Percentiles rank a stretch among this genome's conserved stretches.
phyloP scores from a whole-genome alignment of 2,113 vertebrate species.

The Poeciliopsis retropinna region DNA sequence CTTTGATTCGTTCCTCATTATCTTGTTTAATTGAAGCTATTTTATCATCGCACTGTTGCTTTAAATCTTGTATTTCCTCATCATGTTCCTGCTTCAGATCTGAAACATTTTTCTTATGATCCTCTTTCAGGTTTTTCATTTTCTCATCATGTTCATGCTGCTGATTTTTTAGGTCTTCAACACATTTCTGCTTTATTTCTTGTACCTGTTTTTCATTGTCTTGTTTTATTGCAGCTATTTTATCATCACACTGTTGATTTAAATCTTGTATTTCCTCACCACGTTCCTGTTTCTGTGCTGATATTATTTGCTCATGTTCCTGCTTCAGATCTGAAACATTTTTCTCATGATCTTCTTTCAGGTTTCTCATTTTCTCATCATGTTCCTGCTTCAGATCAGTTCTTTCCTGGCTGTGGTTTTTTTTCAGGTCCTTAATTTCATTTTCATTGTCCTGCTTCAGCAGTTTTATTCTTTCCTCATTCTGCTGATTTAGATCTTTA shows the following conservation, averaged over 20 bases:
- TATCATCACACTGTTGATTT: neutral
- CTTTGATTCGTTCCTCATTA: too few relatives aligned
- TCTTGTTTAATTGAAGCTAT: neutral
- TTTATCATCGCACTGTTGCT: too few relatives aligned
- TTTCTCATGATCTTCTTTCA: neutral
- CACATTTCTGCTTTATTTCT: too few relatives aligned
- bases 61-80: neutral
- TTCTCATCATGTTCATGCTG: neutral
- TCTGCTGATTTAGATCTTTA: too few relatives aligned
- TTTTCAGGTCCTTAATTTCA: too few relatives aligned
- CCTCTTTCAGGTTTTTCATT: neutral
- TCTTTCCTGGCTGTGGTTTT: too few relatives aligned
- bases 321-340: neutral
- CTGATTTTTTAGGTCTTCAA: neutral
- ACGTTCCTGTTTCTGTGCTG: too few relatives aligned
- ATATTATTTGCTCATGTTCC: slow-evolving; percentile 12
- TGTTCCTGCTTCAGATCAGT: slow-evolving; percentile 1
- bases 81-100: neutral
- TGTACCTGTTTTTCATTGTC: neutral
- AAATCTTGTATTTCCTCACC: neutral
- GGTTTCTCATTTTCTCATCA: neutral
- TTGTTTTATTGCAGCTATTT: slow-evolving; percentile 3
- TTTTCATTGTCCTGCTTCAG: too few relatives aligned
- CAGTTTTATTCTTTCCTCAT: too few relatives aligned
- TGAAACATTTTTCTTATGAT: neutral